Evolutionary conservation across 2,888 invertebrate genomes (phyloP).

Genomic region (Cactoblastis cactorum): DNA sequence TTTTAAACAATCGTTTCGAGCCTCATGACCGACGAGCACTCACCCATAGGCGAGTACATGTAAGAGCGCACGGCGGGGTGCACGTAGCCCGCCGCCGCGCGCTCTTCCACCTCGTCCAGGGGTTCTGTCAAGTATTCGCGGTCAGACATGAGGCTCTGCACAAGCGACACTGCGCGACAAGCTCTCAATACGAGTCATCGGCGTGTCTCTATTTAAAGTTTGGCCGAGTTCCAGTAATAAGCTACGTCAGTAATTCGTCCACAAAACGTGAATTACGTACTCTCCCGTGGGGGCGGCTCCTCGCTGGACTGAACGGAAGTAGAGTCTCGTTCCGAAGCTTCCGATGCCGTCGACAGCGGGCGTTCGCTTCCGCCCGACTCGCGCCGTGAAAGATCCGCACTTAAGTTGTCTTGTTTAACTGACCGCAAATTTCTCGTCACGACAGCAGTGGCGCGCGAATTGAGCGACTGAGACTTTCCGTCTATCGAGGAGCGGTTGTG

Average conservation of each 20-base stretch:
- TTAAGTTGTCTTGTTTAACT: constrained; percentile 41
- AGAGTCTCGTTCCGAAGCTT: constrained; percentile 70
- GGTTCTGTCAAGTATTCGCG: constrained; percentile 74
- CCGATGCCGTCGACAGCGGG: constrained; percentile 70
- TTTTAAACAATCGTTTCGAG: constrained; percentile 28
- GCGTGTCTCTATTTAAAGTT: constrained; percentile 72
- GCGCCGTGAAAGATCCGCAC: constrained; percentile 49
- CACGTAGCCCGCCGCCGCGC: constrained; percentile 58
- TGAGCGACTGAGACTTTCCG: constrained; percentile 52
- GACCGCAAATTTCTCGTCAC: constrained; percentile 48
- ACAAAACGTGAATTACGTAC: constrained; percentile 67
- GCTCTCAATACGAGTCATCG: constrained; percentile 67
- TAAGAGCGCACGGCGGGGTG: constrained; percentile 77
- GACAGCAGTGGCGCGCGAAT: constrained; percentile 46
- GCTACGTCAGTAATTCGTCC: constrained; percentile 71
- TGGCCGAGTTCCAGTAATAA: constrained; percentile 71
- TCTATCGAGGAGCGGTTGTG: constrained; percentile 63
- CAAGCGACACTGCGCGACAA: constrained; percentile 75
- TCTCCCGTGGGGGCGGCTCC: constrained; percentile 70
- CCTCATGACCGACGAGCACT: constrained; percentile 55
- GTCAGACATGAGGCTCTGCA: constrained; percentile 74
- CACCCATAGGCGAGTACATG: constrained; percentile 77
- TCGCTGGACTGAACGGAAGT: constrained; percentile 75
- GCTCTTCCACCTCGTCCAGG: constrained; percentile 68
- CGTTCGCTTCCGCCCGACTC: constrained; percentile 66